Base-by-base conservation (phyloP, 2,113 vertebrate genomes). In the Amphilophus citrinellus region DNA sequence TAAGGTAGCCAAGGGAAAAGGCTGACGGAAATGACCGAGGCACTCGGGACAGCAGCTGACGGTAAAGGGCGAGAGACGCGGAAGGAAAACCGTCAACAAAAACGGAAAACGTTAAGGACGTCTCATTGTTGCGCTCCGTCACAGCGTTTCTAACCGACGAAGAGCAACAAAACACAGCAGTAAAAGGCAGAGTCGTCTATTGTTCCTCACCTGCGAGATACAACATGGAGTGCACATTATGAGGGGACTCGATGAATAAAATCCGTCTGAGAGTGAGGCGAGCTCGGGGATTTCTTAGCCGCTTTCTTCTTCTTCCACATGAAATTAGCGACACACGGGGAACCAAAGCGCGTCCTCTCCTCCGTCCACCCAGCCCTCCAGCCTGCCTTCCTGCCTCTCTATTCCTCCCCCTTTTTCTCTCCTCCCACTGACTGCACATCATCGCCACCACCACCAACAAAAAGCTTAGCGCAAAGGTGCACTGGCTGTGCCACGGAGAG, bases 131-230 rank as follows among this genome's bases (percentile, higher is more conserved):
- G 5, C 4, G 44, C 14, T 47, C 44, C 13, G 13, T 47, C 44
- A 56, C 27, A 6, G 3, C 78, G 59, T 60, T 57, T 3, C 17
- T 20, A 53, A 2, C 57, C 57, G 20, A 2, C 7, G 13, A 24
- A 42, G 39, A 61, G 71, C 35, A 47, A 39, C 57, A 80, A 10
- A 27, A 50, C n/a, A 68, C 47, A 65, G 59, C 39, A n/a, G 47
- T 4, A n/a, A 37, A 37, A 63, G 35, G 22, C 44, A 2, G 59
- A n/a, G 59, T n/a, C 4, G 32, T 2, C 1, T 42, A 17, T 35
- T 63, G 77, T 82, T 93, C 15, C 96, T 96, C 80, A 96, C 96
- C 96, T 96, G 96, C 59, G 94, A 82, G n/a, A 96, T 10, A 78
- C 96, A 96, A 61, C 95, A 96, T 79, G 88, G 94, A 1, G 76